A percentile compares a stretch with the other conserved stretches of the same genome.
Conservation (phyloP, 2,888 invertebrate species). For the Hylaea fasciaria region DNA sequence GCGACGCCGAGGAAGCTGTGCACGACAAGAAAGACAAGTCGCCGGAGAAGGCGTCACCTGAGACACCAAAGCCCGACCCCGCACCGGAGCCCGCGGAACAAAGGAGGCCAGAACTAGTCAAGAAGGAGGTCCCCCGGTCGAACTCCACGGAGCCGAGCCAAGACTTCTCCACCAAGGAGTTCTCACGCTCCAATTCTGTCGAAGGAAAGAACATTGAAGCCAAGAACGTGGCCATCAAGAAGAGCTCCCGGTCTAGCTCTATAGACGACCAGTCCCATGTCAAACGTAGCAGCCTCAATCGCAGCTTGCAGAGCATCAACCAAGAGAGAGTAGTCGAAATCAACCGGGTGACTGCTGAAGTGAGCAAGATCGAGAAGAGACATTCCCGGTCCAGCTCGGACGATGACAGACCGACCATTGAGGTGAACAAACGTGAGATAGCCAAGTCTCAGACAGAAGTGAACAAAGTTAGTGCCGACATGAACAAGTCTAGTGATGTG, state of each 20-base stretch:
- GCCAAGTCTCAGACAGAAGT: slow-evolving; percentile 32
- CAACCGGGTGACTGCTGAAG: slow-evolving; percentile 37
- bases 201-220: slow-evolving; percentile 41
- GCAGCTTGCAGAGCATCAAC: slow-evolving; percentile 32
- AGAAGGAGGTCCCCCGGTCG: slow-evolving; percentile 32
- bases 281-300: slow-evolving; percentile 30
- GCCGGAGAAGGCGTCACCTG: slow-evolving; percentile 37
- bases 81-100: slow-evolving; percentile 33
- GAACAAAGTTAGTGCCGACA: slow-evolving; percentile 30
- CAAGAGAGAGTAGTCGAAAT: slow-evolving; percentile 25
- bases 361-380: slow-evolving; percentile 44
- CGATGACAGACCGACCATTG: slow-evolving; percentile 48
- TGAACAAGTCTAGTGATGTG: slow-evolving; percentile 29
- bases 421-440: slow-evolving; percentile 29
- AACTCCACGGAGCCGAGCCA: slow-evolving; percentile 32
- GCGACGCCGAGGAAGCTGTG: slow-evolving; percentile 78
- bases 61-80: slow-evolving; percentile 43
- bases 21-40: slow-evolving; percentile 63
- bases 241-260: slow-evolving; percentile 46
- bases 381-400: slow-evolving; percentile 48
- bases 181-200: slow-evolving; percentile 45
- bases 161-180: slow-evolving; percentile 16
- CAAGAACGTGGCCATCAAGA: slow-evolving; percentile 33
- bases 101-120: slow-evolving; percentile 35
- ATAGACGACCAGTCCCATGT: slow-evolving; percentile 40